Base-by-base conservation (phyloP, 2,888 invertebrate genomes). In the Ectobius pallidus region DNA sequence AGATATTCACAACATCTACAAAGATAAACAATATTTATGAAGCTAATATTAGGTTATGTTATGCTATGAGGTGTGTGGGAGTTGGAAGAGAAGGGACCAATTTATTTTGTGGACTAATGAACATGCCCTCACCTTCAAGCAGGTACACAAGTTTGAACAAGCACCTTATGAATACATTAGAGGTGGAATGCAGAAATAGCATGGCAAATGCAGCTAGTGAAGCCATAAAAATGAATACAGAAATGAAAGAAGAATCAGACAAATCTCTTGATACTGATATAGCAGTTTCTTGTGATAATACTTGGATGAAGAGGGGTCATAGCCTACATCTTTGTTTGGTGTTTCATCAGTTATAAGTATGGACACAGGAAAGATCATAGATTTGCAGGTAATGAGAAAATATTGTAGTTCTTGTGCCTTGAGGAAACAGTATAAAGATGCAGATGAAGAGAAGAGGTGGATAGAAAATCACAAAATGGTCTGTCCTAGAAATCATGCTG, bases 151-250 rank as follows among this genome's bases (percentile, higher is more conserved):
- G n/a, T n/a, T n/a, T n/a, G n/a, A n/a, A n/a, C n/a, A n/a, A n/a
- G n/a, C n/a, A n/a, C n/a, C 11, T 52, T 3, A 52, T 52, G 52
- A 18, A 0, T 11, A 11, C 11, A 52, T 11, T 52, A 52, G 18
- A 49, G 6, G n/a, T 49, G 4, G 52, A 52, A 20, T 18, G 52
- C 9, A 20, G 52, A 52, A 52, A 52, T 20, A 52, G 52, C 20
- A 52, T 52, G 52, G 16, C 52, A 7, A 20, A 52, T 52, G 52
- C 52, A n/a, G n/a, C n/a, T n/a, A n/a, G n/a, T n/a, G n/a, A n/a
- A n/a, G n/a, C n/a, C n/a, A n/a, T n/a, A n/a, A n/a, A n/a, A n/a
- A n/a, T n/a, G n/a, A n/a, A n/a, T n/a, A n/a, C n/a, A n/a, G n/a
- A n/a, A n/a, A n/a, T n/a, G n/a, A n/a, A n/a, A n/a, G n/a, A n/a